A percentile compares a stretch with the other conserved stretches of the same genome.
Conservation (phyloP, 2,113 vertebrate species). For the Nyctereutes procyonoides region DNA sequence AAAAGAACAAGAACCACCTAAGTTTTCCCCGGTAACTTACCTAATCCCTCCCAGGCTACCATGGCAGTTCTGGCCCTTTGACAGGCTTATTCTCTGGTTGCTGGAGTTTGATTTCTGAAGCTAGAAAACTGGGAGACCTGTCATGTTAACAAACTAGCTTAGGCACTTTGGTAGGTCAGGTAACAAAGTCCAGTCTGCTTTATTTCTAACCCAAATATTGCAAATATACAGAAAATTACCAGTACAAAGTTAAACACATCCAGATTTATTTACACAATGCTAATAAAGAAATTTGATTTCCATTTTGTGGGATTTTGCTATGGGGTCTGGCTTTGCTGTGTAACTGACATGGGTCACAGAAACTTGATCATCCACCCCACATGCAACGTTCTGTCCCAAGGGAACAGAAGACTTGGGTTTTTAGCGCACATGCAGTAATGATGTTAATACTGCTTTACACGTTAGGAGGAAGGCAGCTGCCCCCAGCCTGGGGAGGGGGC, state of each 20-base stretch:
- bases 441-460: conserved; percentile 70
- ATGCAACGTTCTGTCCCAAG: conserved; percentile 73
- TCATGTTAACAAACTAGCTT: conserved; percentile 54
- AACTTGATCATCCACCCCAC: conserved; percentile 72
- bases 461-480: conserved; percentile 50
- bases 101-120: conserved; percentile 36
- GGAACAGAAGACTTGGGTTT: conserved; percentile 56
- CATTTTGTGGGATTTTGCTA: conserved; percentile 64
- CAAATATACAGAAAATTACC: conserved; percentile 88
- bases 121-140: conserved; percentile 35
- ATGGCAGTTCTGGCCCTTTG: background rate
- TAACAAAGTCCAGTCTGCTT: conserved; percentile 82
- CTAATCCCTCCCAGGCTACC: background rate
- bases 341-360: conserved; percentile 60
- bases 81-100: background rate
- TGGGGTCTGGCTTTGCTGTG: conserved; percentile 76
- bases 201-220: conserved; percentile 86
- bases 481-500: conserved; percentile 8
- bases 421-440: conserved; percentile 76
- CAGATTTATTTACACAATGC: conserved; percentile 85
- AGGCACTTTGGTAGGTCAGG: conserved; percentile 70
- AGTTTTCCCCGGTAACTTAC: background rate
- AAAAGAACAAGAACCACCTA: background rate
- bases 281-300: conserved; percentile 76
- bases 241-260: conserved; percentile 85